A percentile compares a stretch with the other conserved stretches of the same genome.
Conservation (phyloP, 2,888 invertebrate genomes). For the Neoaliturus tenellus region DNA sequence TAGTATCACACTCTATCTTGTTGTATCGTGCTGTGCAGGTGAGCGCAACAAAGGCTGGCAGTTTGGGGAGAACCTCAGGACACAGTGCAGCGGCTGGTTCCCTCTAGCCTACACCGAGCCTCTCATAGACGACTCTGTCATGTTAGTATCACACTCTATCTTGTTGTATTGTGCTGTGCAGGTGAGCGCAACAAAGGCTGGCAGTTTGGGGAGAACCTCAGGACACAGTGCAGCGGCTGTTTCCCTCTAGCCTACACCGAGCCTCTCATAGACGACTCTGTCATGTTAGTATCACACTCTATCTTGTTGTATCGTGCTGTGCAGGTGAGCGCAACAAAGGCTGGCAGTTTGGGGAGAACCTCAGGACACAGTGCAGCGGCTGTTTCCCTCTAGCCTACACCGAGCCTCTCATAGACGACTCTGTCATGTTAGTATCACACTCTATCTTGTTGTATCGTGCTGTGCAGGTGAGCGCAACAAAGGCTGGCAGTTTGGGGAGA, state of each 20-base stretch:
- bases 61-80: constrained; percentile 95
- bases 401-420: constrained; percentile 80
- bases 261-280: constrained; percentile 76
- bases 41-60: constrained; percentile 97
- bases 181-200: constrained; percentile 95
- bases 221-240: constrained; percentile 96
- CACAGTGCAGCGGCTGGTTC: constrained; percentile 97
- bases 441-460: too few species aligned
- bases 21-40: too few species aligned
- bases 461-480: constrained; percentile 89
- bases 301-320: too few species aligned
- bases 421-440: constrained; percentile 65
- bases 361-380: constrained; percentile 92
- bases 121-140: constrained; percentile 75
- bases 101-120: constrained; percentile 95
- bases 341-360: constrained; percentile 98
- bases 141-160: too few species aligned
- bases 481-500: constrained; percentile 99
- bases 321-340: constrained; percentile 91
- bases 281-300: constrained; percentile 65
- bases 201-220: constrained; percentile 97
- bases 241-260: constrained; percentile 97
- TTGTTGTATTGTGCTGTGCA: too few species aligned
- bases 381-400: constrained; percentile 98
- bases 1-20: too few species aligned